These are phyloP conservation scores for Esox masquinongy DNA, from an alignment of 2,797 vertebrate genomes.

Conservation along the genomic window DNA sequence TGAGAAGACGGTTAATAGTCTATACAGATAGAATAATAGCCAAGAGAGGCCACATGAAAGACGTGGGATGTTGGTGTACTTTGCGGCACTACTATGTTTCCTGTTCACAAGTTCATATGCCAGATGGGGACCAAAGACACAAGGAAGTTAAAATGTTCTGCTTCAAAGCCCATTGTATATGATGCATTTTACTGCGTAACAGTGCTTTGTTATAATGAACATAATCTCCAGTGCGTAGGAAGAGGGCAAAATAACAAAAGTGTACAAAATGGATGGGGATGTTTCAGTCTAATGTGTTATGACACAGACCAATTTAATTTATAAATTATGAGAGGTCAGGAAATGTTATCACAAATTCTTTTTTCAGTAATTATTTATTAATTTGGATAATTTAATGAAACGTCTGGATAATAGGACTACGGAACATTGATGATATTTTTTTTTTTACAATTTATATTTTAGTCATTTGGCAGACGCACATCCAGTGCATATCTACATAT, in stretches of 20 bases:
- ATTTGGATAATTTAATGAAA: background rate
- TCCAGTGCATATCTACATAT: too few species aligned
- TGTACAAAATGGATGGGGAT: constrained; percentile 8
- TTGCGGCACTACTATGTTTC: constrained; percentile 82
- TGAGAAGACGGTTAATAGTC: constrained; percentile 86
- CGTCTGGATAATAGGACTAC: background rate
- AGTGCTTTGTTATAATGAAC: constrained; percentile 64
- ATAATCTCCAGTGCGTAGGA: constrained; percentile 55
- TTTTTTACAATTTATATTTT: too few species aligned
- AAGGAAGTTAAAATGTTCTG: constrained; percentile 74
- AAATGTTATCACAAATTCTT: background rate
- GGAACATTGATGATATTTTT: background rate
- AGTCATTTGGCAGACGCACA: too few species aligned
- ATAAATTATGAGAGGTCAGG: background rate
- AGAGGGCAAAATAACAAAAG: constrained; percentile 65
- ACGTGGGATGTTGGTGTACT: constrained; percentile 84
- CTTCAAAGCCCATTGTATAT: constrained; percentile 67
- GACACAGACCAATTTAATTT: background rate
- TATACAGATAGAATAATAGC: constrained; percentile 87
- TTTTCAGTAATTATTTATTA: background rate
- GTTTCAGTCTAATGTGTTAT: background rate
- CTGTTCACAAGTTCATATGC: constrained; percentile 88
- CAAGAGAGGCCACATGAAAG: constrained; percentile 78
- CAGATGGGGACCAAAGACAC: constrained; percentile 89
- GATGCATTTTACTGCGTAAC: constrained; percentile 69